phyloP scores from a whole-genome alignment of 1,140 invertebrate species.

The Pinna nobilis region DNA sequence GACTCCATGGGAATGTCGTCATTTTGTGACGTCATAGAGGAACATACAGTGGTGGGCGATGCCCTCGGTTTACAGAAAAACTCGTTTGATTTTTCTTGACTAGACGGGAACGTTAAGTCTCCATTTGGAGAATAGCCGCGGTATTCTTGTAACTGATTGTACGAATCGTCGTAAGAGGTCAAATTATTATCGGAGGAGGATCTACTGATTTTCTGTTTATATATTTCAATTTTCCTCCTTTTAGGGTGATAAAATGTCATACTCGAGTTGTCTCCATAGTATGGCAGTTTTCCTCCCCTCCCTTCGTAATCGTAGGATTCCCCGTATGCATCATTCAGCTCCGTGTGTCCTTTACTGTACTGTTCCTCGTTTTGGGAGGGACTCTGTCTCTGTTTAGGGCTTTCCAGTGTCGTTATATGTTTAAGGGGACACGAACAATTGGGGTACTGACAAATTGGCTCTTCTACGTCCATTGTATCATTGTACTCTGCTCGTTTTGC shows the following conservation, averaged over 20 bases:
- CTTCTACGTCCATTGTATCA: slow-evolving; percentile 42
- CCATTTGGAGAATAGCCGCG: slow-evolving; percentile 12
- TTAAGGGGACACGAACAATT: slow-evolving; percentile 41
- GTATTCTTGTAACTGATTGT: background rate
- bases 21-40: no score
- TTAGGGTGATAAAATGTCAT: slow-evolving; percentile 27
- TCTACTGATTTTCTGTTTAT: slow-evolving; percentile 21
- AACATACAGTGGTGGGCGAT: background rate
- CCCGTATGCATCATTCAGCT: background rate
- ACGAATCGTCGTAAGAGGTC: slow-evolving; percentile 5
- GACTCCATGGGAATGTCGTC: slow-evolving; percentile 11
- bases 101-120: slow-evolving; percentile 3
- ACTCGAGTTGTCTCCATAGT: background rate
- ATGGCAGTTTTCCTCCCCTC: slow-evolving; percentile 3
- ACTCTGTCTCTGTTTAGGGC: slow-evolving; percentile 11
- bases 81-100: slow-evolving; percentile 9
- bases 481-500: slow-evolving; percentile 9
- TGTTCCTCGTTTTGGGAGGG: slow-evolving; percentile 1
- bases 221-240: slow-evolving; percentile 29
- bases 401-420: slow-evolving; percentile 35
- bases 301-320: slow-evolving; percentile 6
- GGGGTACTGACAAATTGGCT: slow-evolving; percentile 35
- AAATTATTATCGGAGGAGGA: slow-evolving; percentile 32
- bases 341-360: background rate
- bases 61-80: slow-evolving; percentile 26